Evolutionary conservation across 2,888 invertebrate genomes (phyloP).

Genomic region (Ectemnius lituratus): DNA sequence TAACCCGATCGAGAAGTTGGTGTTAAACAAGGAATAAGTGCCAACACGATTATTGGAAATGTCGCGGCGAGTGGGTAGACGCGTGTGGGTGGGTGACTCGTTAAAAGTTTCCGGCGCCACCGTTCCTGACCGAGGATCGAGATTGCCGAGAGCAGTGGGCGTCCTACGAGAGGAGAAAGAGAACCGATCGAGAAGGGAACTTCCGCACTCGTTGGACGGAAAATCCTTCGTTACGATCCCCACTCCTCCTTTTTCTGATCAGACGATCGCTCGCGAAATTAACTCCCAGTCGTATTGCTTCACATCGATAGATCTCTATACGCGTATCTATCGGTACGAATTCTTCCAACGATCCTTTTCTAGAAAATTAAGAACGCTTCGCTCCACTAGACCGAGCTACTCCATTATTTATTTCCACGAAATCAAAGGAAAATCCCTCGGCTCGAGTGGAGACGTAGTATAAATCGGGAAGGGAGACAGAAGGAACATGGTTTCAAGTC

Average conservation of each 20-base stretch:
- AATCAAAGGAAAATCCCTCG: too few relatives aligned
- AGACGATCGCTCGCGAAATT: constrained; percentile 3
- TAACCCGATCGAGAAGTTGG: constrained; percentile 24
- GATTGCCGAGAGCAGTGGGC: constrained; percentile 51
- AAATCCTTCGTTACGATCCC: constrained; percentile 2
- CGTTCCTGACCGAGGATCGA: constrained; percentile 39
- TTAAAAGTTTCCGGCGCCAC: constrained; percentile 51
- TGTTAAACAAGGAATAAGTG: constrained; percentile 46
- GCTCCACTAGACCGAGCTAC: background rate
- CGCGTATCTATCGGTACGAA: background rate
- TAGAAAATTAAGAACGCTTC: background rate
- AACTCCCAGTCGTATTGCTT: background rate
- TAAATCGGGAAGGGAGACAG: background rate
- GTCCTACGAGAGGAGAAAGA: too few relatives aligned
- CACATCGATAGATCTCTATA: background rate
- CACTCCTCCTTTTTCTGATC: background rate
- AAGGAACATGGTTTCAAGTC: background rate
- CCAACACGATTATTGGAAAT: constrained; percentile 43
- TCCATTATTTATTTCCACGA: too few relatives aligned
- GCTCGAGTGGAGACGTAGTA: too few relatives aligned
- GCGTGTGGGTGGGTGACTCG: constrained; percentile 47
- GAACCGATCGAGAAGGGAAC: background rate
- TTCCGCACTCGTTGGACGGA: background rate
- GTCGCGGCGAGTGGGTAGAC: constrained; percentile 23
- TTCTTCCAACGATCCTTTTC: background rate